Base-by-base conservation (phyloP, 2,113 vertebrate species). In the Natator depressus region DNA sequence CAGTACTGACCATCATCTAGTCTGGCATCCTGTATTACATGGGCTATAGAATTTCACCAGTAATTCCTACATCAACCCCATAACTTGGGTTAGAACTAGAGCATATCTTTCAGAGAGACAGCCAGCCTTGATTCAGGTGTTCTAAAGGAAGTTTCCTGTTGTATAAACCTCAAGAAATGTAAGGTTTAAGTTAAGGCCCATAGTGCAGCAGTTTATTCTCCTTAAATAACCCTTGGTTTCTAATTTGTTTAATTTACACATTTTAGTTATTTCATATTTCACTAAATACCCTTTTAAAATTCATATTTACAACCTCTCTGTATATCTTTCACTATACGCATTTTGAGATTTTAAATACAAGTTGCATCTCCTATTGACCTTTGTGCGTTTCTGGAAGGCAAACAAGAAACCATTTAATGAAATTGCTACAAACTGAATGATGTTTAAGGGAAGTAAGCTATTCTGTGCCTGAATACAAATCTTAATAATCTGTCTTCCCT, bases 51-150 rank as follows among this genome's bases (percentile, higher is more conserved):
- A 22, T 27, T 84, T 80, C 27, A 46, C 35, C 0, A 3, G 24
- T 76, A 76, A 11, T 76, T 76, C 38, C n/a, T 76, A 25, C 42
- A 42, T 76, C 72, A 62, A 47, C 11, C 91, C 84, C 89, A 49
- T 10, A 51, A 57, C 5, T 62, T 89, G 20, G 8, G 1, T 80
- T 91, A 14, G 38, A 38, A 38, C n/a, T 8, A 7, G 6, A 55
- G 53, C 35, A 65, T 0, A 0, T 57, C 49, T 78, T 80, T 81
- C 80, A 83, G 86, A 78, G 86, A 88, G 80, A 6, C 0, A 1
- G 46, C 84, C 3, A 8, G 29, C 83, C 65, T 90, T 81, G n/a
- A 72, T 25, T 14, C 65, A 59, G 10, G n/a, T 10, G 17, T 85
- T 90, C 75, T 57, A 31, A 46, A 91, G 84, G 54, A 89, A 87